Conservation (phyloP, 1,140 invertebrate species). For the Zophobas morio region DNA sequence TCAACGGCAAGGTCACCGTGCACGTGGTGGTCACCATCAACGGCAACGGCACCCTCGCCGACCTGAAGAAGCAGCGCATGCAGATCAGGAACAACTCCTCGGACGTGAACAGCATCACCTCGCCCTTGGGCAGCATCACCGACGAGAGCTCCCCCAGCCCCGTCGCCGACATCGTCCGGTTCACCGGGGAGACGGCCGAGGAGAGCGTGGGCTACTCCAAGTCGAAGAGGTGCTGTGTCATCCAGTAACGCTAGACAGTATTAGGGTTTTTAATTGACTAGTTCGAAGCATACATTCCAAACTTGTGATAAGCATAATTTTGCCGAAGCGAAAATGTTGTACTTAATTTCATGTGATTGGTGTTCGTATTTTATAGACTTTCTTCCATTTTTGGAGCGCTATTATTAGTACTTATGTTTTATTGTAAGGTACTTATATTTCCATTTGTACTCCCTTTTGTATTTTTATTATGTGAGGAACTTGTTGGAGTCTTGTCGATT, state of each 20-base stretch:
- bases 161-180: constrained; percentile 71
- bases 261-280: constrained; percentile 6
- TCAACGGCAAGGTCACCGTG: constrained; percentile 90
- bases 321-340: neutral
- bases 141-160: constrained; percentile 66
- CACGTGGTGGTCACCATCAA: constrained; percentile 81
- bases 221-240: constrained; percentile 75
- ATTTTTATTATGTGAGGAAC: constrained; percentile 12
- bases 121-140: constrained; percentile 68
- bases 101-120: constrained; percentile 69
- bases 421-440: constrained; percentile 19
- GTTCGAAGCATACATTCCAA: constrained; percentile 23
- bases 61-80: constrained; percentile 91
- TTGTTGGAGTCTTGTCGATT: neutral
- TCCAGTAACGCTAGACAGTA: constrained; percentile 58
- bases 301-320: constrained; percentile 32
- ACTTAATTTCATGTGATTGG: constrained; percentile 40
- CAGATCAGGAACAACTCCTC: constrained; percentile 80
- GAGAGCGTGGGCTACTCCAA: constrained; percentile 76
- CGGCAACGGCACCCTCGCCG: constrained; percentile 80
- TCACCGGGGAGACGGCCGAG: constrained; percentile 78
- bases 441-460: constrained; percentile 36
- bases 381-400: constrained; percentile 23
- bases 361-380: constrained; percentile 37
- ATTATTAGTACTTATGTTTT: constrained; percentile 37